A percentile compares a stretch with the other conserved stretches of the same genome.
These are phyloP conservation scores for Orthonychiurus folsomi DNA, from an alignment of 2,888 invertebrate genomes.

Conservation along the genomic window DNA sequence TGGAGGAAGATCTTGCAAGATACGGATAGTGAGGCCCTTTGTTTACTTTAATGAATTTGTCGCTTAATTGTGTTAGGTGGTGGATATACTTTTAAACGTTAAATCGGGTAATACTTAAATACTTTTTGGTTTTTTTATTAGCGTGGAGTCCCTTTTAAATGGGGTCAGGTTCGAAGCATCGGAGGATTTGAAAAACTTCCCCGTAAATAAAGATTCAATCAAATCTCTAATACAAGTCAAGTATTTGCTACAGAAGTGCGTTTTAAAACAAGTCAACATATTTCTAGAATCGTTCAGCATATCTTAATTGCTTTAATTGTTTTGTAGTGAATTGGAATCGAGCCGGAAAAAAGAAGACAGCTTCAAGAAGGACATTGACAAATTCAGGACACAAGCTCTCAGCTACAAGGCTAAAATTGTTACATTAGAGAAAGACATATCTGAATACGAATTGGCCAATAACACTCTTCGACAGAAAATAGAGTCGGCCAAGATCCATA, in stretches of 20 bases:
- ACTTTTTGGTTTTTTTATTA: neutral
- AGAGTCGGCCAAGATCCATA: neutral
- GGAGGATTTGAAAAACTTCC: constrained; percentile 1
- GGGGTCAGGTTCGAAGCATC: neutral
- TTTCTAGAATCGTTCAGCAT: neutral
- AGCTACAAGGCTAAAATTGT: neutral
- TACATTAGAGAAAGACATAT: neutral
- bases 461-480: neutral
- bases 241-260: neutral
- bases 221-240: neutral
- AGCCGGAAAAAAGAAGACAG: neutral
- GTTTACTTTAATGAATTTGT: neutral
- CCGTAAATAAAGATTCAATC: neutral
- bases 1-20: neutral
- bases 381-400: neutral
- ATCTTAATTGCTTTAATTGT: neutral
- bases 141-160: neutral
- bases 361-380: neutral
- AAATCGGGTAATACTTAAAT: neutral
- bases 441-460: neutral
- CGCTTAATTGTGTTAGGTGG: too few species aligned
- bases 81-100: too few species aligned
- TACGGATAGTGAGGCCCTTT: neutral
- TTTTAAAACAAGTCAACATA: too few species aligned
- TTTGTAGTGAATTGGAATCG: neutral